phyloP scores from a whole-genome alignment of 1,140 invertebrate species.

The Littorina saxatilis region DNA sequence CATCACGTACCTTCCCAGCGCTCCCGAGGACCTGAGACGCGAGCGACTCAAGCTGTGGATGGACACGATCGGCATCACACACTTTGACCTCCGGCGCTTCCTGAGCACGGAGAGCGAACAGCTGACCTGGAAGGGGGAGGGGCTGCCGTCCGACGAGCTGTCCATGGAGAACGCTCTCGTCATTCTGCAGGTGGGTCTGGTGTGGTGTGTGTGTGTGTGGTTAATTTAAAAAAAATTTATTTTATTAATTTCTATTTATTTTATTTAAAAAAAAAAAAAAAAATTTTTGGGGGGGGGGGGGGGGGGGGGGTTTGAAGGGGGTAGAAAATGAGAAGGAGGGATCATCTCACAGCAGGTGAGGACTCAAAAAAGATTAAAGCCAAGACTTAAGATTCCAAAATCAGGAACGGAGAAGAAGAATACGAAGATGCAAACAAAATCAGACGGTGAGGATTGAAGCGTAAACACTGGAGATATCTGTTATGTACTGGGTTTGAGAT shows the following conservation, averaged over 20 bases:
- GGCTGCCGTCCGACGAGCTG: conserved; percentile 87
- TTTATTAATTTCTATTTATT: no score
- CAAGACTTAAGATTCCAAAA: no score
- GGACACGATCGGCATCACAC: conserved; percentile 74
- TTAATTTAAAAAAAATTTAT: not conserved
- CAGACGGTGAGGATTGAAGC: no score
- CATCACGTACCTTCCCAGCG: conserved; percentile 84
- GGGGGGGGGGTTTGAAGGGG: no score
- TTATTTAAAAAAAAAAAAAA: conserved; percentile 1
- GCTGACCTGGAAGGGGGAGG: conserved; percentile 90
- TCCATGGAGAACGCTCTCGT: conserved; percentile 90
- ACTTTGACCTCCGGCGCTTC: conserved; percentile 85
- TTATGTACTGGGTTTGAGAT: no score
- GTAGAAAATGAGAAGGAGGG: no score
- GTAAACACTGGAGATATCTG: no score
- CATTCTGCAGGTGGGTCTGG: conserved; percentile 81
- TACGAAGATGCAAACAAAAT: no score
- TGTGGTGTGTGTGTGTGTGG: not conserved
- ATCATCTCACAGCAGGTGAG: no score
- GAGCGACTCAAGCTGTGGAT: conserved; percentile 80
- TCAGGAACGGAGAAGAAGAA: no score
- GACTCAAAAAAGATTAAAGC: no score
- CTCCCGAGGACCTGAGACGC: conserved; percentile 83
- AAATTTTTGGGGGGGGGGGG: not conserved
- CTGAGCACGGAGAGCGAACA: conserved; percentile 87